Conservation (phyloP, 2,113 vertebrate species). For the Heterotis niloticus region DNA sequence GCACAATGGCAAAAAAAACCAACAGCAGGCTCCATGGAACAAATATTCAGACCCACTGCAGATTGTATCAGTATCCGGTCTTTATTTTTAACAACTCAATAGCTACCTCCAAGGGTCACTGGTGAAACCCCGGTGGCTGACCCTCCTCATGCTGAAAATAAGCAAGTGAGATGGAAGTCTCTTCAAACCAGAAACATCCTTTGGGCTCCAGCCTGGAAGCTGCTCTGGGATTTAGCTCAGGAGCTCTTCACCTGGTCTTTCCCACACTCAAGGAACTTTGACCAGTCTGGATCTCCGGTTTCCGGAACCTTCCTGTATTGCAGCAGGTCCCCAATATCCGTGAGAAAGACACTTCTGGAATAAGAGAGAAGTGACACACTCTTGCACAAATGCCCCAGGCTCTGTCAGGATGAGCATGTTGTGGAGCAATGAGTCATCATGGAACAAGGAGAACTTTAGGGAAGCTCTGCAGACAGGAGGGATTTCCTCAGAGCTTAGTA, state of each 20-base stretch:
- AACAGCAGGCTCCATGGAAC: conserved; percentile 20
- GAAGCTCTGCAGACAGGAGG: not conserved
- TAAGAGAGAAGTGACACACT: not conserved
- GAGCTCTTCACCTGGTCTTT: not conserved
- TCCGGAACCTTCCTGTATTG: not conserved
- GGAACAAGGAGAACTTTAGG: not conserved
- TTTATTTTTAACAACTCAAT: conserved; percentile 46
- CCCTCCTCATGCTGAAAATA: not conserved
- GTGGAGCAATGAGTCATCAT: too few species aligned
- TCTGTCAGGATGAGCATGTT: too few species aligned
- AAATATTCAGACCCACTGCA: conserved; percentile 23
- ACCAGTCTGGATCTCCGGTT: not conserved
- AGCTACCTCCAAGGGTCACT: conserved; percentile 50
- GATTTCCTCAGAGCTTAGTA: not conserved
- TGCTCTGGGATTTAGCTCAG: not conserved
- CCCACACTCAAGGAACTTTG: conserved; percentile 1
- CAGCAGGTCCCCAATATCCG: too few species aligned
- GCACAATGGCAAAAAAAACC: conserved; percentile 4
- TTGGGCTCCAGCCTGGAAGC: not conserved
- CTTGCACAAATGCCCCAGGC: too few species aligned
- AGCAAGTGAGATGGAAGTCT: not conserved
- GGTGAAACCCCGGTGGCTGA: conserved; percentile 43
- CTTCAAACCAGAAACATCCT: not conserved
- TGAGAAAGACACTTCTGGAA: not conserved
- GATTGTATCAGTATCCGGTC: conserved; percentile 49